These are phyloP conservation scores for Diadegma fenestrale DNA, from an alignment of 2,888 invertebrate species.

Conservation along the genomic window DNA sequence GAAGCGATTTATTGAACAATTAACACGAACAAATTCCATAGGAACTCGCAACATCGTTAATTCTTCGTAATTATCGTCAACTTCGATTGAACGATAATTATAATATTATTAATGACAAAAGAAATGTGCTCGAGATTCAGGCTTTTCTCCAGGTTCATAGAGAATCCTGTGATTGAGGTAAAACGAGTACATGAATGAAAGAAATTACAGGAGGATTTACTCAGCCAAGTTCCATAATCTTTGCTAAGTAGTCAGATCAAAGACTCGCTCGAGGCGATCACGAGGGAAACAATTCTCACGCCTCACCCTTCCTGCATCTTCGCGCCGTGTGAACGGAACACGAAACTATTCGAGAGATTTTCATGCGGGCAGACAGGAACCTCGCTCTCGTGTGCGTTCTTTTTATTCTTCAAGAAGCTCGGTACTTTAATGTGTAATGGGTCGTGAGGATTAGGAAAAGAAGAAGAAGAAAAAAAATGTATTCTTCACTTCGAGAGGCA, in stretches of 20 bases:
- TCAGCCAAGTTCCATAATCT: slow-evolving; percentile 8
- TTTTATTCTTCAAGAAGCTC: slow-evolving; percentile 38
- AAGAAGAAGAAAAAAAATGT: slow-evolving; percentile 16
- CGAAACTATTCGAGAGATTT: slow-evolving; percentile 64
- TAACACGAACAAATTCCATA: no score
- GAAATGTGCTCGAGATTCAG: background rate
- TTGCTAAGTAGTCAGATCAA: slow-evolving; percentile 36
- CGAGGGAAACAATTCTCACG: slow-evolving; percentile 66
- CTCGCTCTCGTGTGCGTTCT: slow-evolving; percentile 15
- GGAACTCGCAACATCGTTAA: no score
- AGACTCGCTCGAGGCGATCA: slow-evolving; percentile 38
- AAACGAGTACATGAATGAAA: background rate
- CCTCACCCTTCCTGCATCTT: slow-evolving; percentile 44
- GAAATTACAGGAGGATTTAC: background rate
- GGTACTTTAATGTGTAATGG: slow-evolving; percentile 58
- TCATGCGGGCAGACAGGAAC: slow-evolving; percentile 65
- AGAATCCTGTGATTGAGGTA: no score
- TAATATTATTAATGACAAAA: background rate
- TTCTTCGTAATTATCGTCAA: background rate
- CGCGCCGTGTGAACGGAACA: slow-evolving; percentile 76
- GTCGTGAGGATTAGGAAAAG: slow-evolving; percentile 28
- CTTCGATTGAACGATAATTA: no score
- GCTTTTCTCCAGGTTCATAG: background rate
- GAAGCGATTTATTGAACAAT: no score
- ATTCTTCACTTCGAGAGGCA: slow-evolving; percentile 47